These are phyloP conservation scores for Cliona cf. orientalis DNA, from an alignment of 37 sponge, comb jelly and placozoan genomes.

Conservation along the genomic window DNA sequence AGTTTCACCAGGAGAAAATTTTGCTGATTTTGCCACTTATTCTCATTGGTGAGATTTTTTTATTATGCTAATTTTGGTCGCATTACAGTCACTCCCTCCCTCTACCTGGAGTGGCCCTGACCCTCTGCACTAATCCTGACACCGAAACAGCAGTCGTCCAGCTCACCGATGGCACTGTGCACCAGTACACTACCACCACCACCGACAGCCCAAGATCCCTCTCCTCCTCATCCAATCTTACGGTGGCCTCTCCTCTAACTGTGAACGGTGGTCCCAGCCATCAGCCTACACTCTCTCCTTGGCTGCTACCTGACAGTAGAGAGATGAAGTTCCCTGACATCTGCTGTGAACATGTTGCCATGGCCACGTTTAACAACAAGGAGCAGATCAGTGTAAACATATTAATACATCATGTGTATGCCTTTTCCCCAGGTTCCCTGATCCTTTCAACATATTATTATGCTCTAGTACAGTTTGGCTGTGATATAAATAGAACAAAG, in stretches of 20 bases:
- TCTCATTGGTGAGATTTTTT: not conserved
- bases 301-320: constrained; percentile 19
- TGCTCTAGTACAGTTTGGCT: too few relatives aligned
- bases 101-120: constrained; percentile 33
- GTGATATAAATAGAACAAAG: too few relatives aligned
- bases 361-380: constrained; percentile 54
- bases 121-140: constrained; percentile 67
- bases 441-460: not conserved
- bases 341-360: constrained; percentile 50
- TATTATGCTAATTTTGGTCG: not conserved
- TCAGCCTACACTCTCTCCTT: constrained; percentile 29
- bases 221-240: not conserved
- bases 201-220: too few relatives aligned
- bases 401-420: too few relatives aligned
- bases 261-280: not conserved
- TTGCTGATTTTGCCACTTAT: too few relatives aligned
- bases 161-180: constrained; percentile 55
- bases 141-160: constrained; percentile 69
- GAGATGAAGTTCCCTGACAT: constrained; percentile 35
- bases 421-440: not conserved
- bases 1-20: too few relatives aligned
- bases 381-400: too few relatives aligned
- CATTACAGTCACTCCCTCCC: not conserved
- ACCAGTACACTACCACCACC: too few relatives aligned
- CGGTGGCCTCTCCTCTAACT: not conserved